These are phyloP conservation scores for Caenorhabditis elegans DNA, from an alignment of 1,140 invertebrate species.

Conservation along the genomic window DNA sequence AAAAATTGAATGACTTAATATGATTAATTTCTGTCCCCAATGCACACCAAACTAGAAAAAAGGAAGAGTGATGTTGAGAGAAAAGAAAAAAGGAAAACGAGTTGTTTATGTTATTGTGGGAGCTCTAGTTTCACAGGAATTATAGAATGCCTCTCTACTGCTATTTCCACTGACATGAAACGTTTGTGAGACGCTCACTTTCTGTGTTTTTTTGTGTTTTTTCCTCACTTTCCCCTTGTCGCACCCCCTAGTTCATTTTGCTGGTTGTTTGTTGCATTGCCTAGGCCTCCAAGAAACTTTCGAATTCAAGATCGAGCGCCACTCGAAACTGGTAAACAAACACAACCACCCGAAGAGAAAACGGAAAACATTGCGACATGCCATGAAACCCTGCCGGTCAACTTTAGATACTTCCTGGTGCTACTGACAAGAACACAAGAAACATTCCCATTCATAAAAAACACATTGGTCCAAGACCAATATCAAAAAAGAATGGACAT, in stretches of 20 bases:
- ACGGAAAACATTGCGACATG: not conserved
- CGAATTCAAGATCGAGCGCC: slow-evolving; percentile 18
- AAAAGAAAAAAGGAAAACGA: not conserved
- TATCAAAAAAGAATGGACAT: not conserved
- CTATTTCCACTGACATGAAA: too few relatives aligned
- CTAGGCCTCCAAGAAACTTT: slow-evolving; percentile 3
- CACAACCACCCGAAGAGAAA: not conserved
- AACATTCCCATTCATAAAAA: not conserved
- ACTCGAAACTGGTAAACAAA: slow-evolving; percentile 32
- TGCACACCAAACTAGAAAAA: slow-evolving; percentile 11
- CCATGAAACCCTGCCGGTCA: not conserved
- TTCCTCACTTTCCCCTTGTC: not conserved
- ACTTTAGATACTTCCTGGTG: too few relatives aligned
- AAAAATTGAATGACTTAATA: too few relatives aligned
- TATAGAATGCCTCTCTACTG: not conserved
- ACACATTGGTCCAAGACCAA: not conserved
- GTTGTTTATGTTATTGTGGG: slow-evolving; percentile 19
- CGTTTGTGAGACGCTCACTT: not conserved
- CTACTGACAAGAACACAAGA: not conserved
- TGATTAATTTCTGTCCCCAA: too few relatives aligned
- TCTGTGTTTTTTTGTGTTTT: not conserved
- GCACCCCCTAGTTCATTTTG: slow-evolving; percentile 1
- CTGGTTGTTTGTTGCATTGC: slow-evolving; percentile 26
- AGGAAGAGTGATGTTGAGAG: not conserved
- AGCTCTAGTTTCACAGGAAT: slow-evolving; percentile 8